Base-by-base conservation (phyloP, 2,888 invertebrate genomes). In the Spodoptera exigua region DNA sequence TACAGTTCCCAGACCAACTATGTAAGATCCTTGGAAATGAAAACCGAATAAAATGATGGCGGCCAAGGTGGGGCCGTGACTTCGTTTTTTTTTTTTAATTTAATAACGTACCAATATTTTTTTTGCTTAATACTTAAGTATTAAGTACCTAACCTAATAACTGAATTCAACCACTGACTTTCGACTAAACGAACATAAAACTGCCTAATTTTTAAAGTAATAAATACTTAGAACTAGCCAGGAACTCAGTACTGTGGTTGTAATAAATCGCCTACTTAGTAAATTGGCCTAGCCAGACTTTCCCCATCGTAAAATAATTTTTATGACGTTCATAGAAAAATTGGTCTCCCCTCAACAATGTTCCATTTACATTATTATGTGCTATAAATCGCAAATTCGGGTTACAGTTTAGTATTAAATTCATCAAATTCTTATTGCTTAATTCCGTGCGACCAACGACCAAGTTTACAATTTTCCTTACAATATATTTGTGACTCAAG, bases 351-450 rank as follows among this genome's bases (percentile, higher is more conserved):
- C 71, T 75, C 66, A 71, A 76, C 69, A 74, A 68, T 66, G 80
- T 78, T 70, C 69, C 74, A 70, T 76, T 75, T 71, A 76, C 76
- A 76, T 76, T 78, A 74, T 79, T 75, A 78, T 69, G 71, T 66
- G 67, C 70, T 60, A 73, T 77, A 79, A 80, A 77, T 80, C 58
- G 73, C 72, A 68, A 73, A 75, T 71, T 80, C 64, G 68, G 69
- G 63, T 72, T 72, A 71, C 60, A 61, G 53, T 71, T 70, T 54
- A 68, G 56, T 65, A 72, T 76, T 74, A 78, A 74, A 69, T 76
- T 76, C 72, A 64, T 77, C 72, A 77, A 80, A 80, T 79, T 69
- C 69, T 78, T 78, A 79, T 78, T 60, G 72, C 80, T 78, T 66
- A 69, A 70, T 73, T 78, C 63, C 76, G 64, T 75, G 79, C 70